phyloP scores from a whole-genome alignment of 2,888 invertebrate genomes.

The Lamproptera curius region DNA sequence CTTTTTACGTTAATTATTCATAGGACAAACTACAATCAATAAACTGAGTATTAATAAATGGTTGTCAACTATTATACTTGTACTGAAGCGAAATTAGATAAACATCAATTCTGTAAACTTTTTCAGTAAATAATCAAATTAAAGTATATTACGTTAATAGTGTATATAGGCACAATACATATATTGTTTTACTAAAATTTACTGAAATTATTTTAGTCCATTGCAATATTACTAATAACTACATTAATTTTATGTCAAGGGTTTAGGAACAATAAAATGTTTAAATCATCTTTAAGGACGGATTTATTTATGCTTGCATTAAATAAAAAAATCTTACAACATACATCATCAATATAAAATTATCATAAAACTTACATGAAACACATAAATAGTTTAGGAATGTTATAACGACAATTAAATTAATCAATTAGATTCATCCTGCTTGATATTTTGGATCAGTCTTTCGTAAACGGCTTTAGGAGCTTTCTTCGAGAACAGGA shows the following conservation, averaged over 20 bases:
- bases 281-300: constrained; percentile 9
- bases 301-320: constrained; percentile 17
- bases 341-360: constrained; percentile 7
- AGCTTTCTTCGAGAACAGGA: constrained; percentile 59
- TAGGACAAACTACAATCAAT: too few species aligned
- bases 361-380: constrained; percentile 29
- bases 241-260: not conserved
- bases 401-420: constrained; percentile 21
- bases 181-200: too few species aligned
- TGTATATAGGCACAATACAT: too few species aligned
- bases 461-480: constrained; percentile 53
- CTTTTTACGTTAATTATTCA: too few species aligned
- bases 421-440: constrained; percentile 26
- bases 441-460: constrained; percentile 53
- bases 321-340: constrained; percentile 6
- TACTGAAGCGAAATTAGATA: too few species aligned
- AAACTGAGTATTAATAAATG: too few species aligned
- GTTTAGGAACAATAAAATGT: not conserved
- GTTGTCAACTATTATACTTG: too few species aligned
- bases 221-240: not conserved
- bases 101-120: too few species aligned
- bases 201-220: too few species aligned
- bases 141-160: too few species aligned
- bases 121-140: too few species aligned
- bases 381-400: constrained; percentile 24